These are phyloP conservation scores for Montipora capricornis DNA, from an alignment of 64 coral and sea anemone species.

Conservation along the genomic window DNA sequence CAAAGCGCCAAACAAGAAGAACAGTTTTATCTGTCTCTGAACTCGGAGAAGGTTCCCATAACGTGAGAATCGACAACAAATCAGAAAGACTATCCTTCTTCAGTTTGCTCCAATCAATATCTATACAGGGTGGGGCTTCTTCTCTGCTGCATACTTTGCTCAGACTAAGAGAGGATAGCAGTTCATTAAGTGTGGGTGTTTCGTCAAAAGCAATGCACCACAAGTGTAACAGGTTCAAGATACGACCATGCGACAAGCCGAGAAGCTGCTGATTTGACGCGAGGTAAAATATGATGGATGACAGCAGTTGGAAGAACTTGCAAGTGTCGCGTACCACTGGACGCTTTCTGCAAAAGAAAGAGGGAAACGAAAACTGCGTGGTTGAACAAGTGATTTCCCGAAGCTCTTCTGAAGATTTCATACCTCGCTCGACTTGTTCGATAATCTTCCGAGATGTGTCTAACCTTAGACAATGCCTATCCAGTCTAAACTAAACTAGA, in stretches of 20 bases:
- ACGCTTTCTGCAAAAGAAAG: neutral
- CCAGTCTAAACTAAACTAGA: no score
- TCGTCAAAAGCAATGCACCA: conserved; percentile 38
- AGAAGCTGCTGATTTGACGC: neutral
- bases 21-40: neutral
- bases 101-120: neutral
- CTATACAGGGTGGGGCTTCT: neutral
- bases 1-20: conserved; percentile 38
- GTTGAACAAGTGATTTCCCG: no score
- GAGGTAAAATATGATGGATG: neutral
- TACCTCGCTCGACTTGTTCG: no score
- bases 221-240: conserved; percentile 5
- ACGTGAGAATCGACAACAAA: neutral
- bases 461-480: no score
- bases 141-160: neutral
- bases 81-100: conserved; percentile 17
- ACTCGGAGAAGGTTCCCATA: conserved; percentile 12
- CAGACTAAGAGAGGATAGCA: neutral
- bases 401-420: no score
- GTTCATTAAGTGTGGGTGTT: neutral
- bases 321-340: neutral
- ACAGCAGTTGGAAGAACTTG: conserved; percentile 6
- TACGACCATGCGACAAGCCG: conserved; percentile 16
- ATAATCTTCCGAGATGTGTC: no score
- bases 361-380: neutral